Base-by-base conservation (phyloP, 2,113 vertebrate species). In the Lagopus leucura region DNA sequence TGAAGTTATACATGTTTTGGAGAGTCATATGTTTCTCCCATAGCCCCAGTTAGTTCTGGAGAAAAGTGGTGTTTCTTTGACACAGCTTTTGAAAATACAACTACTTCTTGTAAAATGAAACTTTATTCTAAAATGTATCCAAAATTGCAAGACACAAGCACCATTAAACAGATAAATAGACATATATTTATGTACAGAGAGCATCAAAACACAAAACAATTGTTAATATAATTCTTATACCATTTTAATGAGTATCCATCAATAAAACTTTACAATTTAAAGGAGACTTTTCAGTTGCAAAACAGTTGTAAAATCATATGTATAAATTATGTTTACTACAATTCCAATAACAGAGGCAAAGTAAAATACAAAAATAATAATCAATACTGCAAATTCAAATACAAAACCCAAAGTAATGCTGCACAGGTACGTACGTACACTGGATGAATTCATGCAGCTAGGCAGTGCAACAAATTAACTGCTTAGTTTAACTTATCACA, bases 51-150 rank as follows among this genome's bases (percentile, higher is more conserved):
- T 79, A 63, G 47, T 79, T 1, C 19, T 32, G 42, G 40, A 24
- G 55, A 77, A 54, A 57, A 72, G 38, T 8, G 8, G 13, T 25
- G 32, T 40, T 40, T 34, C 38, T 52, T 60, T 34, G 86, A 92
- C 36, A 95, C 72, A 81, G 65, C 85, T 96, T 94, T 79, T 92
- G 71, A 95, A 96, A 96, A 82, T 88, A 92, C 96, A 95, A 96
- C 57, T 94, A 64, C 88, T 95, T 96, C 95, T 96, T 96, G 87
- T 91, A 96, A 97, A 97, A 96, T 96, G 92, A 96, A 97, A 96
- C 82, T 96, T 97, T 97, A 96, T 97, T 97, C 94, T 97, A 97
- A 97, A 97, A 96, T 94, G 74, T 97, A 95, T 95, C 92, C 73
- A 97, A 97, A 97, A 97, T 94, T 93, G 79, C 66, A 97, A 97